Conservation (phyloP, 92 coral and sea anemone species). For the Scolanthus callimorphus region DNA sequence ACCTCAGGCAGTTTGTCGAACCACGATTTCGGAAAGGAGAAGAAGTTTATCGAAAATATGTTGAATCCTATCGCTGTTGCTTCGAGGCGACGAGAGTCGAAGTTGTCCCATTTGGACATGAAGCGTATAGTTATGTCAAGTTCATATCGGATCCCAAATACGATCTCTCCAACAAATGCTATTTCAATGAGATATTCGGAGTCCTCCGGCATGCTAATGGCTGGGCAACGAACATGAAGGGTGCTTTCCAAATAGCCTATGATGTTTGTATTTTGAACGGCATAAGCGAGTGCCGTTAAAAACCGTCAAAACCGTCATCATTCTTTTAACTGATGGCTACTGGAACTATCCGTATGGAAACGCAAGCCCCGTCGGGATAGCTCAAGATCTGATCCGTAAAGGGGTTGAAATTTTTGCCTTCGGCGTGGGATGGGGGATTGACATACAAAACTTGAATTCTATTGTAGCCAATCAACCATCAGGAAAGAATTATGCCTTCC, state of each 20-base stretch:
- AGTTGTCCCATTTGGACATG: conserved; percentile 54
- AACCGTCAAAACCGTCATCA: conserved; percentile 42
- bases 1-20: conserved; percentile 61
- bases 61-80: conserved; percentile 56
- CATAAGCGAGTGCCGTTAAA: conserved; percentile 23
- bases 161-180: conserved; percentile 50
- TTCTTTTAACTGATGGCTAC: conserved; percentile 61
- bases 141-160: conserved; percentile 37
- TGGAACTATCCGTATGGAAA: conserved; percentile 50
- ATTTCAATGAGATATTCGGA: conserved; percentile 53
- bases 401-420: conserved; percentile 57
- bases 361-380: conserved; percentile 31
- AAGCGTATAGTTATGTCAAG: conserved; percentile 36
- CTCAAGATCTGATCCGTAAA: conserved; percentile 9
- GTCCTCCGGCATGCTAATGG: conserved; percentile 17
- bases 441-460: conserved; percentile 9
- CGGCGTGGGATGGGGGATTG: conserved; percentile 51
- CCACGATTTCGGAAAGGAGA: conserved; percentile 44
- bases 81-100: conserved; percentile 70
- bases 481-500: conserved; percentile 42
- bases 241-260: conserved; percentile 41
- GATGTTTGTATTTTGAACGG: conserved; percentile 24
- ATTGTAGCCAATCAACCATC: conserved; percentile 16
- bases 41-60: conserved; percentile 53
- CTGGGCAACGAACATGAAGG: conserved; percentile 50